Conservation (phyloP, 1,140 invertebrate genomes). For the Mycetomoellerius zeteki region DNA sequence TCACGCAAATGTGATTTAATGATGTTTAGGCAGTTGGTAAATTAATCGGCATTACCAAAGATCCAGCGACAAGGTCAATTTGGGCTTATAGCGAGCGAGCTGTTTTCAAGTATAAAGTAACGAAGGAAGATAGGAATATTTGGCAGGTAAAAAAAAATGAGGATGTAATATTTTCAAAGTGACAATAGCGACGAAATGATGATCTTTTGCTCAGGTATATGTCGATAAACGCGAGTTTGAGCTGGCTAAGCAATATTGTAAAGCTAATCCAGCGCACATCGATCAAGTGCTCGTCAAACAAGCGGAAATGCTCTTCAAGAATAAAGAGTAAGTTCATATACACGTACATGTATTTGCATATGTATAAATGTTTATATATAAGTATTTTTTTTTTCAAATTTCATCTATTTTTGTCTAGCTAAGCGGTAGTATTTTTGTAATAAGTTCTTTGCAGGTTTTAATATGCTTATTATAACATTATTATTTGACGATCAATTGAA, state of each 20-base stretch:
- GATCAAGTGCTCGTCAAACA: constrained; percentile 96
- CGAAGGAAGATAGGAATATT: constrained; percentile 94
- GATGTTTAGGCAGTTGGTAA: constrained; percentile 91
- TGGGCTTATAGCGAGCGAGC: constrained; percentile 95
- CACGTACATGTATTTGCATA: background rate
- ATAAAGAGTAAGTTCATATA: constrained; percentile 89
- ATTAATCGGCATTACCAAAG: constrained; percentile 93
- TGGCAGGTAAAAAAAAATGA: constrained; percentile 89
- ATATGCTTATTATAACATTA: too few species aligned
- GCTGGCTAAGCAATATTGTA: constrained; percentile 93
- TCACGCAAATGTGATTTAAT: constrained; percentile 61
- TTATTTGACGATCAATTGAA: too few species aligned
- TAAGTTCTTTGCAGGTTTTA: too few species aligned
- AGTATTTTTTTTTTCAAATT: background rate
- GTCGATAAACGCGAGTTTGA: constrained; percentile 95
- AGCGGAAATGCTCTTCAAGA: constrained; percentile 95
- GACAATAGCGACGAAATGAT: constrained; percentile 61
- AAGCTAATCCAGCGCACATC: constrained; percentile 92
- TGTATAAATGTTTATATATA: background rate
- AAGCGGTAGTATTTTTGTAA: too few species aligned
- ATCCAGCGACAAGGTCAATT: constrained; percentile 92
- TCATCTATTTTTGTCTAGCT: background rate
- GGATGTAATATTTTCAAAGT: background rate
- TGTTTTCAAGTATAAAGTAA: constrained; percentile 95
- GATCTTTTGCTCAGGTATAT: constrained; percentile 90